Evolutionary conservation across 2,113 vertebrate species (phyloP), one percentile per base, ranked within the genome.

Genomic region (Scopus umbretta): DNA sequence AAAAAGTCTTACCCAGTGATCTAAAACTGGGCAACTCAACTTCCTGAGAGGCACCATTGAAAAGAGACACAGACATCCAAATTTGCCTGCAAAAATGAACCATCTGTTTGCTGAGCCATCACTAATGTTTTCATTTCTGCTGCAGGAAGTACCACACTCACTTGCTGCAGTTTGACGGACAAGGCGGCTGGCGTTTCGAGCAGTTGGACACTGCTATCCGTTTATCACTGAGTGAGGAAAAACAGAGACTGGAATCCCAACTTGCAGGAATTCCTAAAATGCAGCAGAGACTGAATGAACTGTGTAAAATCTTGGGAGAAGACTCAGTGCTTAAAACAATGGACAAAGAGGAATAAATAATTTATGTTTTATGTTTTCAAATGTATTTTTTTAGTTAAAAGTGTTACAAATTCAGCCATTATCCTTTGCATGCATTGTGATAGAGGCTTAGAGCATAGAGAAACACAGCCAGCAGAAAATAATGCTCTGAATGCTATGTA

Each of bases 71-170:
- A 83, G 29, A 7, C 49, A 43, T 90, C 90, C 43, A 73, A 59
- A 79, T 73, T n/a, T 75, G 42, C 9, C 4, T 65, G 53, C 53
- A 47, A 62, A 90, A 84, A 50, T 1, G 7, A 81, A 5, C 26
- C 38, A 3, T 74, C 21, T 72, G 71, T 97, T 91, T 78, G 38
- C 26, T 27, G 43, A 76, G 50, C 74, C 71, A 13, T 92, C 67
- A 26, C 90, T 97, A 78, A 98, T 81, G 74, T 70, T 94, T 95
- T 66, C 7, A 78, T 97, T 98, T 96, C 92, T 96, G 4, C 80
- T 59, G 71, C 98, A 99, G 99, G 99, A 99, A 99, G 97, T 99
- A 99, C 98, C 99, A 99, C 97, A 99, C 98, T 80, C 99, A 99
- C 97, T 98, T 99, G 97, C 98, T 99, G 96, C 99, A 99, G 98